A percentile compares a stretch with the other conserved stretches of the same genome.
Conservation (phyloP, 2,888 invertebrate genomes). For the Lypha dubia region DNA sequence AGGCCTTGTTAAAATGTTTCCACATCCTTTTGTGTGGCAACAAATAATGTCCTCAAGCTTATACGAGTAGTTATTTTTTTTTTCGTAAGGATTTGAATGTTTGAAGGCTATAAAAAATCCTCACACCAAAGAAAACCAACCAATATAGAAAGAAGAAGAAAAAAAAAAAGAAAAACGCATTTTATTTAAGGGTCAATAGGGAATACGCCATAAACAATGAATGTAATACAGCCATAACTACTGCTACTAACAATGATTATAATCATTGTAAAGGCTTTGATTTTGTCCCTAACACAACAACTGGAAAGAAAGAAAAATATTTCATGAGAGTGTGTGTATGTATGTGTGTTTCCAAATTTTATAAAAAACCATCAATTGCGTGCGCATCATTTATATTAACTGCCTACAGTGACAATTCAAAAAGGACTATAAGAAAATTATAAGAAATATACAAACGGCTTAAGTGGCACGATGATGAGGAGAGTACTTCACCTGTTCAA, state of each 20-base stretch:
- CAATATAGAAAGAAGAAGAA: no score
- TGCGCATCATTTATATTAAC: conserved; percentile 58
- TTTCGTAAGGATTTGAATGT: conserved; percentile 45
- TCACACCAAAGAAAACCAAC: conserved; percentile 7
- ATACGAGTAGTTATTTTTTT: no score
- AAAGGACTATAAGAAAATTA: conserved; percentile 22
- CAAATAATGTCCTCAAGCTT: conserved; percentile 24
- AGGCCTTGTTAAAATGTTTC: conserved; percentile 43
- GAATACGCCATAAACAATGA: conserved; percentile 53
- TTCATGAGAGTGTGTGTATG: neutral
- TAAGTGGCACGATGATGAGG: conserved; percentile 8
- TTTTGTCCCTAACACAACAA: conserved; percentile 45
- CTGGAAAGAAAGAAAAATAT: neutral
- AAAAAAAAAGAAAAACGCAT: conserved; percentile 50
- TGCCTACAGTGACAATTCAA: conserved; percentile 37
- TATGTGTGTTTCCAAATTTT: conserved; percentile 27
- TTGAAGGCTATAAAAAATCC: conserved; percentile 56
- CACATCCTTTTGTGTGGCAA: conserved; percentile 10
- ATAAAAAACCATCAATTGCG: conserved; percentile 62
- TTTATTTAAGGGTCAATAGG: conserved; percentile 72
- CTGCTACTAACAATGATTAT: conserved; percentile 57
- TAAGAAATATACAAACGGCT: conserved; percentile 1
- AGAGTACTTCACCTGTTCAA: conserved; percentile 70
- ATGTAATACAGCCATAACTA: conserved; percentile 41
- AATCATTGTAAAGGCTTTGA: conserved; percentile 66